These are phyloP conservation scores for Drosophila kanekoi DNA, from an alignment of 2,888 invertebrate genomes.

Conservation along the genomic window DNA sequence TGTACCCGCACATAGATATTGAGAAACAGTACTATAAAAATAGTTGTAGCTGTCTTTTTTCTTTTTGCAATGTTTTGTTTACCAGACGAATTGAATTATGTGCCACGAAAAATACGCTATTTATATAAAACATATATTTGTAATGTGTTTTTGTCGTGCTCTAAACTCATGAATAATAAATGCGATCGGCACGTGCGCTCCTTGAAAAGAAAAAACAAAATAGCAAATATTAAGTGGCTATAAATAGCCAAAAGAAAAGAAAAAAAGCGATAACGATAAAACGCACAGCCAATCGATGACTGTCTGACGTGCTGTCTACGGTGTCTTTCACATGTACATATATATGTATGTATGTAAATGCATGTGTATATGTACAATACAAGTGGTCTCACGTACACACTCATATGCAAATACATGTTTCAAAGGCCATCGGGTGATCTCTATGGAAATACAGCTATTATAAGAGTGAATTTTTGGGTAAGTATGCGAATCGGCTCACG, in stretches of 20 bases:
- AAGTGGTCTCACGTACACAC: neutral
- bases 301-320: slow-evolving; percentile 36
- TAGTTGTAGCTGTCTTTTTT: slow-evolving; percentile 1
- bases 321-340: neutral
- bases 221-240: slow-evolving; percentile 17
- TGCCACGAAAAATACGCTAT: slow-evolving; percentile 5
- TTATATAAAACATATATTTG: neutral
- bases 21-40: slow-evolving; percentile 9
- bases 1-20: slow-evolving; percentile 6
- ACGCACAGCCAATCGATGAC: slow-evolving; percentile 35
- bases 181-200: slow-evolving; percentile 36
- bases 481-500: slow-evolving; percentile 18
- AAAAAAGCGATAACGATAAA: slow-evolving; percentile 46
- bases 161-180: slow-evolving; percentile 7
- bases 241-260: slow-evolving; percentile 18
- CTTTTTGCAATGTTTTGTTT: slow-evolving; percentile 24
- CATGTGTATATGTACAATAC: slow-evolving; percentile 3
- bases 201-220: slow-evolving; percentile 6
- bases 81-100: slow-evolving; percentile 32
- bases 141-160: slow-evolving; percentile 28
- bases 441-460: slow-evolving; percentile 2
- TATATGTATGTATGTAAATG: neutral
- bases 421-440: neutral
- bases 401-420: neutral
- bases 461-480: slow-evolving; percentile 4